phyloP scores from a whole-genome alignment of 2,888 invertebrate genomes.

The Heteromurus nitidus region DNA sequence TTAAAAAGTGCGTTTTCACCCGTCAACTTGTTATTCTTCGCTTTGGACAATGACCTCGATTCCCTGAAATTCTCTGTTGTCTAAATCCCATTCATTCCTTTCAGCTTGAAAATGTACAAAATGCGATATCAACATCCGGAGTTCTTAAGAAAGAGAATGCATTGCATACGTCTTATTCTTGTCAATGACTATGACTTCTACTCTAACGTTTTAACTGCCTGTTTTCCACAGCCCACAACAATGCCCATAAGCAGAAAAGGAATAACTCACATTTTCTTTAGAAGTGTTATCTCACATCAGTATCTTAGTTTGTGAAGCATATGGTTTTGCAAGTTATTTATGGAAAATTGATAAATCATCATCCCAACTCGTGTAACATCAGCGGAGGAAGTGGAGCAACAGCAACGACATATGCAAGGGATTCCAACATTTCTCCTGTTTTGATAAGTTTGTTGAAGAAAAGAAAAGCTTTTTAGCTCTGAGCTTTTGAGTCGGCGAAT shows the following conservation, averaged over 20 bases:
- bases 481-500: too few species aligned
- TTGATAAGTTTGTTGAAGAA: too few species aligned
- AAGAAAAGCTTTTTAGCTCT: too few species aligned
- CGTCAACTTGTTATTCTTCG: not conserved
- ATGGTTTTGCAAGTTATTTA: conserved; percentile 11
- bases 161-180: not conserved
- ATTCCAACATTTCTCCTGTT: too few species aligned
- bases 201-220: too few species aligned
- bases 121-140: conserved; percentile 17
- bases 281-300: not conserved
- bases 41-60: conserved; percentile 19
- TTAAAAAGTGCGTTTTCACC: too few species aligned
- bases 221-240: not conserved
- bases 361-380: not conserved
- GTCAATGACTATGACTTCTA: too few species aligned
- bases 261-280: not conserved
- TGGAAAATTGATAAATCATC: conserved; percentile 26
- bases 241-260: not conserved
- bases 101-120: too few species aligned
- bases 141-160: not conserved
- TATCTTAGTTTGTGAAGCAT: conserved; percentile 9
- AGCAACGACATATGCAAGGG: too few species aligned
- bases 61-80: not conserved
- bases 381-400: conserved; percentile 11
- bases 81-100: not conserved